Base-by-base conservation (phyloP, 2,797 vertebrate species). In the Neomorphus geoffroyi region DNA sequence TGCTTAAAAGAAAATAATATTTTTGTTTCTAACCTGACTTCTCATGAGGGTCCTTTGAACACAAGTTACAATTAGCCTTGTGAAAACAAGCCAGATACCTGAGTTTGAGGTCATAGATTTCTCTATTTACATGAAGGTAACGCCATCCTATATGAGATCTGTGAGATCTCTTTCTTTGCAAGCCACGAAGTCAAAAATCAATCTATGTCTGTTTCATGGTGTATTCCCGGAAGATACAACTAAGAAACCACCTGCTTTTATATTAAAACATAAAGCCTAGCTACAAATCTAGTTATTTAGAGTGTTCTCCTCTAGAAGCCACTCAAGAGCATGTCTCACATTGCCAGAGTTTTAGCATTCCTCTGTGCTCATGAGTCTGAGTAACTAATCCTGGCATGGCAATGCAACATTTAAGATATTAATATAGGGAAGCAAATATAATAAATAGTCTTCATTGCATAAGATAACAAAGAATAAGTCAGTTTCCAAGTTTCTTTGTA, bases 11-110 rank as follows among this genome's bases (percentile, higher is more conserved):
- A 37, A 70, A 28, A 91, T 84, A 73, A 35, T 77, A 85, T 81
- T 94, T 90, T 90, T 82, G 37, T 95, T 96, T 96, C 84, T 83
- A 92, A 95, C n/a, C 32, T 81, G 81, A 85, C 24, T 96, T 74
- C 57, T 94, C 88, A 64, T 23, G 7, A 92, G 73, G 24, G 53
- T 89, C 39, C 79, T 93, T 56, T 71, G 48, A 91, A 87, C 51
- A 48, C 17, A 89, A 80, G 35, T 81, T 92, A 78, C 80, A 75
- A 70, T 61, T 81, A 92, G 51, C 10, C 50, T 96, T 32, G 1
- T 58, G 75, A 91, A 95, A 95, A 88, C 73, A 89, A 73, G 28
- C n/a, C 66, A 77, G 74, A 80, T 87, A 56, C 21, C 61, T 74
- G 50, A 66, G 28, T 60, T 45, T 80, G 71, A 65, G 45, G 19